These are phyloP conservation scores for Oryzias celebensis DNA, from an alignment of 2,113 vertebrate species.

Conservation along the genomic window DNA sequence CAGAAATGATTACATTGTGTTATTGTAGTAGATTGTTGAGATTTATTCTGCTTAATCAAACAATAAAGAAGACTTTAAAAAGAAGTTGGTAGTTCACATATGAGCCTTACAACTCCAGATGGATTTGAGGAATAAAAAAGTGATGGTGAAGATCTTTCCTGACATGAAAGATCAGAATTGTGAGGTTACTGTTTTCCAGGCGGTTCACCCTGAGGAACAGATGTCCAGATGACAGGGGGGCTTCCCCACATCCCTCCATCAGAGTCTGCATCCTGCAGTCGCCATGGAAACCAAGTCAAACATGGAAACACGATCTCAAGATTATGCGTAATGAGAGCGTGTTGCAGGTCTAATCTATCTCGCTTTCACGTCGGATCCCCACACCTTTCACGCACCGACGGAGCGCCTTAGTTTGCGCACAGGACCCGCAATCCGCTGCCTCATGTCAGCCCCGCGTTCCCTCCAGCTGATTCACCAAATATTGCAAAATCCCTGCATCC, in stretches of 20 bases:
- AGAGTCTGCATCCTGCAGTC: constrained; percentile 45
- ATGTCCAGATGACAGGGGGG: constrained; percentile 61
- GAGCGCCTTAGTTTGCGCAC: constrained; percentile 56
- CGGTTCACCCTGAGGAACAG: constrained; percentile 22
- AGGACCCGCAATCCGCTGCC: constrained; percentile 36
- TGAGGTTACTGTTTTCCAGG: background rate
- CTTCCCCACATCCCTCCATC: constrained; percentile 52
- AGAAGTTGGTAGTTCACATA: constrained; percentile 34
- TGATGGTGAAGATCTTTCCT: background rate
- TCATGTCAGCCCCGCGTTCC: constrained; percentile 42
- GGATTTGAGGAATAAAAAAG: constrained; percentile 22
- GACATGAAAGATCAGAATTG: background rate
- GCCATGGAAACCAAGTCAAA: constrained; percentile 56
- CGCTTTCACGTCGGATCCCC: constrained; percentile 21
- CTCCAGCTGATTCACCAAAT: constrained; percentile 53
- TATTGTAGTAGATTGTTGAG: constrained; percentile 3
- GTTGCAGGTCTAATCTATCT: constrained; percentile 9
- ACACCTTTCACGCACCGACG: constrained; percentile 33
- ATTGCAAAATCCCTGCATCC: constrained; percentile 15
- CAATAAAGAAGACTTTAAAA: no score
- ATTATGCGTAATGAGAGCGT: background rate
- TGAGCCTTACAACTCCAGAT: constrained; percentile 30
- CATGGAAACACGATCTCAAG: constrained; percentile 22
- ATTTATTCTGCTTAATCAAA: no score
- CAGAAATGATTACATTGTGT: constrained; percentile 1